Conservation (phyloP, 2,113 vertebrate genomes). For the Strix uralensis region DNA sequence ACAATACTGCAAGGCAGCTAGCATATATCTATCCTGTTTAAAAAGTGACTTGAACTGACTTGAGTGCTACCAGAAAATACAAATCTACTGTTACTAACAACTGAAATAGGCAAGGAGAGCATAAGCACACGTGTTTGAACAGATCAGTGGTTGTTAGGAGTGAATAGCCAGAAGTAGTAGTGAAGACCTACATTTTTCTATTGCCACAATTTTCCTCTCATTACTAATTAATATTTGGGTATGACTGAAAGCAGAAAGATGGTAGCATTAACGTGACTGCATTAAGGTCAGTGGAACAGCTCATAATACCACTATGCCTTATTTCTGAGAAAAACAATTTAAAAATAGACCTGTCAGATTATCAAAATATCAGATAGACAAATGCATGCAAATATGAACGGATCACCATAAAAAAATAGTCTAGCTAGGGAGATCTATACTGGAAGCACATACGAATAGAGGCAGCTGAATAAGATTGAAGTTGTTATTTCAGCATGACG, state of each 20-base stretch:
- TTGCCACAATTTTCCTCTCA: not conserved
- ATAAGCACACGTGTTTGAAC: fast-evolving
- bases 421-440: not conserved
- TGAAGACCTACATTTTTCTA: not conserved
- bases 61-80: not conserved
- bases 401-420: no score
- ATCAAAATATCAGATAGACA: not conserved
- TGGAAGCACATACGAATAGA: not conserved
- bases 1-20: not conserved
- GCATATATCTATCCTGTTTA: fast-evolving
- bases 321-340: not conserved
- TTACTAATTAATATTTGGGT: not conserved
- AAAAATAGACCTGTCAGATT: not conserved
- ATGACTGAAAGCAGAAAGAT: not conserved
- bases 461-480: not conserved
- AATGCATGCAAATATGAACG: not conserved
- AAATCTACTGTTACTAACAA: not conserved
- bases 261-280: not conserved
- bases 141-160: not conserved
- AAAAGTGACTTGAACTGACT: not conserved
- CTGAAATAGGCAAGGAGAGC: not conserved
- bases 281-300: not conserved
- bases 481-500: not conserved
- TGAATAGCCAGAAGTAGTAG: not conserved
- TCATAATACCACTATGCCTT: not conserved